Percentiles rank a stretch among this genome's conserved stretches.
Evolutionary conservation across 2,888 invertebrate genomes (phyloP).

Genomic region (Acronicta aceris): DNA sequence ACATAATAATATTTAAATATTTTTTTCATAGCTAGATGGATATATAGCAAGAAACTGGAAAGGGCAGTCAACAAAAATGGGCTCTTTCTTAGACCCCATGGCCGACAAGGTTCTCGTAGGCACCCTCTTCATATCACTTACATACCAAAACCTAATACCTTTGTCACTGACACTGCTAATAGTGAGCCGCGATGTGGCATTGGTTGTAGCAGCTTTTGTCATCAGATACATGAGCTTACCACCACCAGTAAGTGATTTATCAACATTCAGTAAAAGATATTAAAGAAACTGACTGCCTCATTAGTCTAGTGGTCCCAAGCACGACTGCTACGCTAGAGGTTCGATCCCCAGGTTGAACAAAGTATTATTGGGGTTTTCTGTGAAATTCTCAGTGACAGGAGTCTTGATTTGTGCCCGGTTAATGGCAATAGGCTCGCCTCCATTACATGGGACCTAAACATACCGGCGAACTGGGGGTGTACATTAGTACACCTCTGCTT

Average conservation of each 20-base stretch:
- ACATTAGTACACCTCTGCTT: too few relatives aligned
- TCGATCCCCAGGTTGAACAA: too few relatives aligned
- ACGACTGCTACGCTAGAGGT: too few relatives aligned
- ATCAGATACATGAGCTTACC: conserved; percentile 97
- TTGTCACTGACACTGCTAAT: conserved; percentile 94
- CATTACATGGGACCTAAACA: too few relatives aligned
- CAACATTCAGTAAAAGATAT: not conserved
- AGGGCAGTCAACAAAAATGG: conserved; percentile 97
- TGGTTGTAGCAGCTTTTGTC: conserved; percentile 96
- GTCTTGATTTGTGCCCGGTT: too few relatives aligned
- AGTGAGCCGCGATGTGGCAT: conserved; percentile 93
- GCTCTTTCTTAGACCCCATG: conserved; percentile 98
- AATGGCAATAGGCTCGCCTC: too few relatives aligned
- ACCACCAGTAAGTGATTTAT: conserved; percentile 92
- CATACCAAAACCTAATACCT: conserved; percentile 96
- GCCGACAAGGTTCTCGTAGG: conserved; percentile 98
- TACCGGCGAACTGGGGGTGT: too few relatives aligned
- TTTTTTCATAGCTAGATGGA: conserved; percentile 94
- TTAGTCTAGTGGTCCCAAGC: too few relatives aligned
- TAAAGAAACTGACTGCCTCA: too few relatives aligned
- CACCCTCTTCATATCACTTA: conserved; percentile 95
- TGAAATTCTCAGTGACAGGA: too few relatives aligned
- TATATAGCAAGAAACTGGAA: conserved; percentile 98
- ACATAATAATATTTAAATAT: not conserved
- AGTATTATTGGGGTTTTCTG: too few relatives aligned